These are phyloP conservation scores for Apamea crenata DNA, from an alignment of 2,888 invertebrate species.

Conservation along the genomic window DNA sequence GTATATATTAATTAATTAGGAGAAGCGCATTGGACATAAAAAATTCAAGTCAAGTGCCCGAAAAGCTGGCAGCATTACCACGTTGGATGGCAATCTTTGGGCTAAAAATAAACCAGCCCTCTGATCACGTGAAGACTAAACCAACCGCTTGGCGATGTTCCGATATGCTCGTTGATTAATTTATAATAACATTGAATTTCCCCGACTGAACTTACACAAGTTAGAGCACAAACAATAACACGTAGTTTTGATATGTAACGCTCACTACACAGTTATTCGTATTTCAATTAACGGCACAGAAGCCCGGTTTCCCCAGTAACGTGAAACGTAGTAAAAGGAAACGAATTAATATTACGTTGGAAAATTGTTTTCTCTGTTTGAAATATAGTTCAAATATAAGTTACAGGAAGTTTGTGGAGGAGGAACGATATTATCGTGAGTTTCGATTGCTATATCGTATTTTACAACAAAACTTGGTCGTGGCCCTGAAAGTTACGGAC, in stretches of 20 bases:
- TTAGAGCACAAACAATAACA: not conserved
- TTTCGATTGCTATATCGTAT: constrained; percentile 4
- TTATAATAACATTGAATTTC: not conserved
- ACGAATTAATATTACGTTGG: constrained; percentile 32
- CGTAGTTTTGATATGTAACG: not conserved
- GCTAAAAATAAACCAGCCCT: not conserved
- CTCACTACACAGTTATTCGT: not conserved
- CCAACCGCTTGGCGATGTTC: not conserved
- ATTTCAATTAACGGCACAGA: constrained; percentile 28
- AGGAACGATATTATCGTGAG: constrained; percentile 17
- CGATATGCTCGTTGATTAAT: not conserved
- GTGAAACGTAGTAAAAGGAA: constrained; percentile 15
- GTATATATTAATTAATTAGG: too few relatives aligned
- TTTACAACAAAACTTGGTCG: constrained; percentile 5
- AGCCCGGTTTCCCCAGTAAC: constrained; percentile 11
- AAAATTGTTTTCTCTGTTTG: constrained; percentile 27
- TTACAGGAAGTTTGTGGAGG: constrained; percentile 34
- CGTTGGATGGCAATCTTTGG: not conserved
- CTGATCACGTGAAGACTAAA: not conserved
- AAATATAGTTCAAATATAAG: constrained; percentile 35
- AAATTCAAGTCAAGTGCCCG: not conserved
- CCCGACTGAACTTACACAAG: not conserved
- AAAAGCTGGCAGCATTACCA: not conserved
- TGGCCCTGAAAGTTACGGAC: constrained; percentile 2
- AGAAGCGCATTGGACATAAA: not conserved